Evolutionary conservation across 92 coral and sea anemone genomes (phyloP).

Genomic region (Phenganax subtilis): DNA sequence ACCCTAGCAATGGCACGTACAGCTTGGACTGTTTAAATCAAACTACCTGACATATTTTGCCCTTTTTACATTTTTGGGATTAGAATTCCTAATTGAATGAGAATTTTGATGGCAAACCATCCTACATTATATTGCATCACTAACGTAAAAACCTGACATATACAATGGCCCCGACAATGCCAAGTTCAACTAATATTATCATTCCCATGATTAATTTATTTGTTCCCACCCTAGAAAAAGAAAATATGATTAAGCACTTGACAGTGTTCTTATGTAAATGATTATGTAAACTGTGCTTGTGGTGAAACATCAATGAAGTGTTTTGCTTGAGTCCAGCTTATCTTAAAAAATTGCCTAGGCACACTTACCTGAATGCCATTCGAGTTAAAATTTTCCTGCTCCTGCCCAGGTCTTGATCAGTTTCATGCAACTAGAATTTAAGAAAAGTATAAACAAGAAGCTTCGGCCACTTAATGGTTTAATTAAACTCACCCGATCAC

Average conservation of each 20-base stretch:
- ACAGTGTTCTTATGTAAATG: background rate
- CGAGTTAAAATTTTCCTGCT: slow-evolving; percentile 87
- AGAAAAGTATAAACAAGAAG: background rate
- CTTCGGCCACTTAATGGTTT: background rate
- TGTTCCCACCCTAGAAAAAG: slow-evolving; percentile 77
- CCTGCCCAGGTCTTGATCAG: slow-evolving; percentile 71
- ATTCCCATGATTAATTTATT: slow-evolving; percentile 79
- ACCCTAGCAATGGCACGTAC: too few relatives aligned
- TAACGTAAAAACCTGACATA: slow-evolving; percentile 63
- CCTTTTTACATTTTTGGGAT: too few relatives aligned
- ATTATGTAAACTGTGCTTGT: background rate
- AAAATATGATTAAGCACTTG: background rate
- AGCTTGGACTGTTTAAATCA: too few relatives aligned
- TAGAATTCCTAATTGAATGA: too few relatives aligned
- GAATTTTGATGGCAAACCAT: background rate
- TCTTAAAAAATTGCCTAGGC: slow-evolving; percentile 43
- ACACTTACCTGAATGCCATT: slow-evolving; percentile 86
- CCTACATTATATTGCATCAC: background rate
- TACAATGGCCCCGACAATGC: slow-evolving; percentile 81
- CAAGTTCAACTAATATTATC: slow-evolving; percentile 83
- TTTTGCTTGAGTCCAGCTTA: slow-evolving; percentile 86
- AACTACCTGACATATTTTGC: too few relatives aligned
- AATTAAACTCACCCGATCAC: slow-evolving; percentile 68
- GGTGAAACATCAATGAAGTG: background rate
- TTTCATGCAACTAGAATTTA: slow-evolving; percentile 65